Evolutionary conservation across 2,888 invertebrate genomes (phyloP), one percentile per base, ranked within the genome.

Genomic region (Scotopteryx bipunctaria): DNA sequence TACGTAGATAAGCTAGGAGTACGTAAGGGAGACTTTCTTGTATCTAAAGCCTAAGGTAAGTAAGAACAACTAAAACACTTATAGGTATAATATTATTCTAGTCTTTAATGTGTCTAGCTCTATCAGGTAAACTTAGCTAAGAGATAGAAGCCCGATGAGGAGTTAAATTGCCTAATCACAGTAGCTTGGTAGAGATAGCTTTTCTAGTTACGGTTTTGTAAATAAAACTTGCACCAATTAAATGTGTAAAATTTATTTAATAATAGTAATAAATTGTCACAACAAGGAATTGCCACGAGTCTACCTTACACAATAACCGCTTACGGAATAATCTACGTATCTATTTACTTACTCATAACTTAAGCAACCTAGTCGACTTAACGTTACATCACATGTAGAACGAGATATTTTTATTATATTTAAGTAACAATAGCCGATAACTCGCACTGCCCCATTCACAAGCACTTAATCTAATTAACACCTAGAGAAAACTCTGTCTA

Each of bases 301-400:
- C 77, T 83, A 83, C 63, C 76, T 78, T 80, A 84, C 69, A 81
- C 69, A 82, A 74, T 76, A 76, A 61, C 73, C 74, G 64, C 75
- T 78, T 80, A 81, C 38, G 69, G 69, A 73, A 73, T 76, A 73
- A 66, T 78, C 72, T 83, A 83, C 48, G 54, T 56, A 66, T 61
- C 59, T 64, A 71, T 62, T 64, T 67, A 73, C 66, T 66, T 75
- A 78, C 62, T 64, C 69, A 75, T 71, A 76, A 61, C 60, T 55
- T 58, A 58, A 64, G 70, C 78, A 78, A 73, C 75, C 77, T 81
- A 83, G 66, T 66, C 73, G 71, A 86, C 89, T 89, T 89, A 89
- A 83, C 62, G 72, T 83, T 86, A 90, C 88, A 90, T 90, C 90
- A 90, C 90, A 89, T 86, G 74, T 83, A 86, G 78, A 90, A 85